phyloP scores from a whole-genome alignment of 2,113 vertebrate genomes.

The Pterophyllum scalare region DNA sequence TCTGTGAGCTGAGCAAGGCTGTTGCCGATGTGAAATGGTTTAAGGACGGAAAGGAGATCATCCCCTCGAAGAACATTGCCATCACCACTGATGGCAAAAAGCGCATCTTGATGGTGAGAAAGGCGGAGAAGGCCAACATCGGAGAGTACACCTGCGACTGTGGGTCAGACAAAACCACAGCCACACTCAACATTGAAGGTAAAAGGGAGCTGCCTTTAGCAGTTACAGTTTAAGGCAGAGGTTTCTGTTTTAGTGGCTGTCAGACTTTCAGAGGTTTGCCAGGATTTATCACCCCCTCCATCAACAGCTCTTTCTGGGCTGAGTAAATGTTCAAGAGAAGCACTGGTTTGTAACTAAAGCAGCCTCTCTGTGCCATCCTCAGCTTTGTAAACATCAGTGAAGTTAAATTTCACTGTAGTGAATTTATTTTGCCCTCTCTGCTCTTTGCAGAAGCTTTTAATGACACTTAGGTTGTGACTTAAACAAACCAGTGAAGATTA shows the following conservation, averaged over 20 bases:
- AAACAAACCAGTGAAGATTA: neutral
- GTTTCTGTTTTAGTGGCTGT: neutral
- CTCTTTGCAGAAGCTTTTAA: no score
- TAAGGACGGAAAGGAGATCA: conserved; percentile 92
- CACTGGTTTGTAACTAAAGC: no score
- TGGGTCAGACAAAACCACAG: conserved; percentile 92
- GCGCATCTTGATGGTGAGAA: conserved; percentile 89
- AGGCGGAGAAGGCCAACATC: conserved; percentile 91
- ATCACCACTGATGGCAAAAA: conserved; percentile 92
- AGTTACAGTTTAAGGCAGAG: neutral
- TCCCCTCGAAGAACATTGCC: conserved; percentile 89
- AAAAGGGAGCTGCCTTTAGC: neutral
- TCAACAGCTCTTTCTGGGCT: neutral
- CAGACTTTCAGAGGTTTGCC: neutral
- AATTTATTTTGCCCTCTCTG: no score
- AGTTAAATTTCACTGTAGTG: neutral
- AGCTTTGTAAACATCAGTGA: neutral
- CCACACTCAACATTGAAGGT: conserved; percentile 95
- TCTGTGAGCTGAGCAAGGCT: conserved; percentile 95
- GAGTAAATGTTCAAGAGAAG: neutral
- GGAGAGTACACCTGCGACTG: conserved; percentile 96
- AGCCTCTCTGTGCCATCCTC: neutral
- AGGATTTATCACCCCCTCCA: neutral
- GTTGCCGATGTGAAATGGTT: conserved; percentile 94
- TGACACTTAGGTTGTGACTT: no score